Base-by-base conservation (phyloP, 2,888 invertebrate genomes). In the Cephus spinipes region DNA sequence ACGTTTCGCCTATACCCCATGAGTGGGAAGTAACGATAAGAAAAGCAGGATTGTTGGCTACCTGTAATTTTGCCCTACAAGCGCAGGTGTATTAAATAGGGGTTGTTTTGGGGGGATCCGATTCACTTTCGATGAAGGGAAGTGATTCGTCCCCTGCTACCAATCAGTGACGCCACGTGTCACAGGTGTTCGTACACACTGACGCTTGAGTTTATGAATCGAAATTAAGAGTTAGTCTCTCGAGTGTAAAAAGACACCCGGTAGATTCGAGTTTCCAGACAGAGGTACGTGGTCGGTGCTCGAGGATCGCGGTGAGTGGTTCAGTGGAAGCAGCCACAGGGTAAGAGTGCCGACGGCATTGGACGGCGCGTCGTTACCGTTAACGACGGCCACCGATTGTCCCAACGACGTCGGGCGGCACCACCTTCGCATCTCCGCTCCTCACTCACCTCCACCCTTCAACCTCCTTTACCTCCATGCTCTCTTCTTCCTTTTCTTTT, bases 371-470 rank as follows among this genome's bases (percentile, higher is more conserved):
- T 88, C 88, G 89, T 89, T 89, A 88, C 86, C 87, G 87, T 87
- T 89, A 89, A 89, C 88, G 88, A 89, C 87, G 85, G 87, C 86
- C 85, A 88, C 89, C 89, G 89, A 89, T 89, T 88, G 88, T 89
- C 87, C 85, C 86, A 86, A 87, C 89, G 87, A 86, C 84, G 84
- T 81, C 74, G 79, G 77, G 79, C 80, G 81, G 81, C 76, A 32
- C 35, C 77, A 74, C 75, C 75, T 33, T 23, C 76, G 15, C 75
- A n/a, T 55, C 55, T 55, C 55, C 55, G 9, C 9, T 23, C 55
- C 55, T 55, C 55, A 23, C 55, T 55, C 55, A 23, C 9, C 55
- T 23, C 55, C 55, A 23, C 55, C 23, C 55, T 55, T 55, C 55
- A 23, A 15, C 55, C 55, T 55, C 23, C 23, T 55, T 55, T 55